phyloP scores from a whole-genome alignment of 2,888 invertebrate genomes.

The Syrphus vitripennis region DNA sequence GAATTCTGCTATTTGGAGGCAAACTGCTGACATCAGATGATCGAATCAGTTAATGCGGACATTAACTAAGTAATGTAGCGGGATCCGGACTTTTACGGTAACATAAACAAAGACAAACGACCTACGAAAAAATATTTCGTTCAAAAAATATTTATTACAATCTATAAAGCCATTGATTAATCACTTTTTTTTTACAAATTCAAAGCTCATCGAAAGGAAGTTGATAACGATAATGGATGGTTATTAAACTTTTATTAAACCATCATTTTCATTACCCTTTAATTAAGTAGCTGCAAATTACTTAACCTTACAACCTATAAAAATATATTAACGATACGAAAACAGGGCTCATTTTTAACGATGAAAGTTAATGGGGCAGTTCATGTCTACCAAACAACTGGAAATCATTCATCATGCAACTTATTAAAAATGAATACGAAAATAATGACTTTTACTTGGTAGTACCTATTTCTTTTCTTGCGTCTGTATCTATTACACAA shows the following conservation, averaged over 20 bases:
- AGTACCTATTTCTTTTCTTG: not conserved
- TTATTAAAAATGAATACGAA: not conserved
- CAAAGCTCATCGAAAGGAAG: not conserved
- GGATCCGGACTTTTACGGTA: too few species aligned
- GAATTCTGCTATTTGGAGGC: too few species aligned
- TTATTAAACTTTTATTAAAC: not conserved
- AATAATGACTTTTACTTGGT: not conserved
- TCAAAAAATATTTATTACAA: not conserved
- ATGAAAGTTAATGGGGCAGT: not conserved
- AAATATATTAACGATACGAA: not conserved
- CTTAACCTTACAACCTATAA: not conserved
- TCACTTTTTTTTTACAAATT: not conserved
- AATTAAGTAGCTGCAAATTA: not conserved
- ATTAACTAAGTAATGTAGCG: too few species aligned
- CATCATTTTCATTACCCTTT: not conserved
- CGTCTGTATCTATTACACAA: not conserved
- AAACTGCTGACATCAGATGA: too few species aligned
- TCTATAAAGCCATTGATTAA: not conserved
- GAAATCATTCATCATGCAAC: not conserved
- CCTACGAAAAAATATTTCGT: not conserved
- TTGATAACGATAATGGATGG: not conserved
- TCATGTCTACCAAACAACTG: not conserved
- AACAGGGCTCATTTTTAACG: not conserved
- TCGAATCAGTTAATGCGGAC: too few species aligned
- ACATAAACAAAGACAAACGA: not conserved